A percentile compares a stretch with the other conserved stretches of the same genome.
These are phyloP conservation scores for Lacanobia oleracea DNA, from an alignment of 2,888 invertebrate genomes.

Conservation along the genomic window DNA sequence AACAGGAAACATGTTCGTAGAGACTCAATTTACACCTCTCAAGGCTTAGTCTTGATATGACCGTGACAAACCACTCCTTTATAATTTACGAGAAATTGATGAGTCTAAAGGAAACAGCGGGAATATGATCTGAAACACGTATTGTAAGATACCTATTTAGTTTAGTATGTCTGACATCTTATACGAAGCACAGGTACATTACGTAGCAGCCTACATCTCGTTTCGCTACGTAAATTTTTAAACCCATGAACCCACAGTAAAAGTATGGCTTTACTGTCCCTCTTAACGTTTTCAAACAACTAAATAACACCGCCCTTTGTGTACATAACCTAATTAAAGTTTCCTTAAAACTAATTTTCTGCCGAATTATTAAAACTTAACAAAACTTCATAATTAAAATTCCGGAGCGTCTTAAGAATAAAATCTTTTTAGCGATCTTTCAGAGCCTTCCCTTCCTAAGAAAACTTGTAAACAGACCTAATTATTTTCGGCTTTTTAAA, in stretches of 20 bases:
- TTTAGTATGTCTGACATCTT: not conserved
- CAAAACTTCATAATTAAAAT: constrained; percentile 81
- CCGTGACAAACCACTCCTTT: not conserved
- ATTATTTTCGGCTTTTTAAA: constrained; percentile 58
- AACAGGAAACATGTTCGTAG: too few relatives aligned
- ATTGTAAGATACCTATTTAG: not conserved
- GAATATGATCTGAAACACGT: not conserved
- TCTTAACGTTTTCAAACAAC: constrained; percentile 56
- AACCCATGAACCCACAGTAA: constrained; percentile 14
- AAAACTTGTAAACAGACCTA: constrained; percentile 63
- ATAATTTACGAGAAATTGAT: not conserved
- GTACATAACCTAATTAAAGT: constrained; percentile 82
- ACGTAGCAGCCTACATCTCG: not conserved
- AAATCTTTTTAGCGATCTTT: constrained; percentile 70
- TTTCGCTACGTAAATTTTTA: constrained; percentile 37
- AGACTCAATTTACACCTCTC: not conserved
- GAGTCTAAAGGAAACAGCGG: not conserved
- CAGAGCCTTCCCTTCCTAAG: constrained; percentile 55
- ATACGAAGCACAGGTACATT: not conserved
- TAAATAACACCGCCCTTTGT: constrained; percentile 75
- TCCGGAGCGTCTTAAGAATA: constrained; percentile 69
- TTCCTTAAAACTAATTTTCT: constrained; percentile 79
- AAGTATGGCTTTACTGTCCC: constrained; percentile 38
- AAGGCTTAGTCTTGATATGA: not conserved
- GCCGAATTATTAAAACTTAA: constrained; percentile 81